A percentile compares a stretch with the other conserved stretches of the same genome.
Conservation (phyloP, 2,113 vertebrate species). For the Platysternon megacephalum region DNA sequence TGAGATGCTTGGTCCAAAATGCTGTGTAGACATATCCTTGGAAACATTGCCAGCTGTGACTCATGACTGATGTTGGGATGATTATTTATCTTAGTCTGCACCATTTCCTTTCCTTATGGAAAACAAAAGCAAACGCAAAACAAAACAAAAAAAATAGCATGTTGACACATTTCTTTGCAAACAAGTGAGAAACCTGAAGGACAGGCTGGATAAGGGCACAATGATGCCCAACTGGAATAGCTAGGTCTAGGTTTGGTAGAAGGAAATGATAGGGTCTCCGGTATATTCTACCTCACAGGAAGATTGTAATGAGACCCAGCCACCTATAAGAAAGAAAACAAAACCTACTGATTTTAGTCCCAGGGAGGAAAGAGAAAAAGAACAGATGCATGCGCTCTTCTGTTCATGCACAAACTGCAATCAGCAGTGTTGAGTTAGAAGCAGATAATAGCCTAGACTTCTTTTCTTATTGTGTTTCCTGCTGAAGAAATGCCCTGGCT, state of each 20-base stretch:
- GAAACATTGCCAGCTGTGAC: background rate
- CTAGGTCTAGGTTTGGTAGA: background rate
- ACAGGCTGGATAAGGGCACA: background rate
- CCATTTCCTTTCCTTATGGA: background rate
- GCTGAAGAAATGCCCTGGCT: slow-evolving; percentile 19
- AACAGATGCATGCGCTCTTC: slow-evolving; percentile 35
- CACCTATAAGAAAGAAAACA: slow-evolving; percentile 16
- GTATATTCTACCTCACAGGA: slow-evolving; percentile 40
- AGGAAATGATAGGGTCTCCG: slow-evolving; percentile 8
- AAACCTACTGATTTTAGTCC: slow-evolving; percentile 49
- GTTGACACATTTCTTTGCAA: slow-evolving; percentile 28
- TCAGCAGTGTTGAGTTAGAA: background rate
- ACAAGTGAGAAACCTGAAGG: background rate
- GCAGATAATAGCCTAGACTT: background rate
- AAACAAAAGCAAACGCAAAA: slow-evolving; percentile 22
- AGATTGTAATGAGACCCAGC: slow-evolving; percentile 55
- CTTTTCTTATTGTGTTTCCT: slow-evolving; percentile 16
- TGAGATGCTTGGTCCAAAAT: background rate
- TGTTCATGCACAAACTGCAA: background rate
- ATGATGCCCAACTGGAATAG: slow-evolving; percentile 29
- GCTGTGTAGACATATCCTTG: background rate
- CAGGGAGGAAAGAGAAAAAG: slow-evolving; percentile 25
- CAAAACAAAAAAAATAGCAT: background rate
- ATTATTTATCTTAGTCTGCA: background rate
- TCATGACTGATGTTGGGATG: background rate